A percentile compares a stretch with the other conserved stretches of the same genome.
phyloP scores from a whole-genome alignment of 2,113 vertebrate genomes.

The Stercorarius parasiticus region DNA sequence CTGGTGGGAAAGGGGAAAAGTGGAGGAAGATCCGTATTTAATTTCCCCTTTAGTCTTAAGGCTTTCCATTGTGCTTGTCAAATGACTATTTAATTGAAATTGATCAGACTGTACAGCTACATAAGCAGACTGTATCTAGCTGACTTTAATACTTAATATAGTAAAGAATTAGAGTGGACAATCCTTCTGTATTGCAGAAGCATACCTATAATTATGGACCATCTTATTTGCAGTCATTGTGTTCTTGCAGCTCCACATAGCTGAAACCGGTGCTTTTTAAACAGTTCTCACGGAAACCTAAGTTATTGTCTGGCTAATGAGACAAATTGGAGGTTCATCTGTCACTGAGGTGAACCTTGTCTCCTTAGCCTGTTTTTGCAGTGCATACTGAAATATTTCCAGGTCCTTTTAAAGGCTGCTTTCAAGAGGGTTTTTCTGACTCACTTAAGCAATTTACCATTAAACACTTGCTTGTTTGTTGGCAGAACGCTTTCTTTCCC shows the following conservation, averaged over 20 bases:
- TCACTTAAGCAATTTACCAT: not conserved
- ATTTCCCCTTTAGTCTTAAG: not conserved
- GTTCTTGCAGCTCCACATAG: not conserved
- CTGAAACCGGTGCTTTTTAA: not conserved
- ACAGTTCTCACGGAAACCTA: not conserved
- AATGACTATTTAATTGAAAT: not conserved
- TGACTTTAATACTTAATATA: not conserved
- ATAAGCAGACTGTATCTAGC: not conserved
- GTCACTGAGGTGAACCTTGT: not conserved
- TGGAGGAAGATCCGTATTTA: not conserved
- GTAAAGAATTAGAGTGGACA: not conserved
- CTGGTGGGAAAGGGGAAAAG: not conserved
- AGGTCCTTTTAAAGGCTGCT: not conserved
- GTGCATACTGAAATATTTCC: not conserved
- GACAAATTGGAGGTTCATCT: not conserved
- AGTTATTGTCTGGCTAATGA: not conserved
- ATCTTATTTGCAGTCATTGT: not conserved
- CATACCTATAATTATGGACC: not conserved
- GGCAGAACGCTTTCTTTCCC: not conserved
- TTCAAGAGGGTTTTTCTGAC: not conserved
- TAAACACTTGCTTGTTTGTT: slow-evolving; percentile 7
- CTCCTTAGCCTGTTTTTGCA: not conserved
- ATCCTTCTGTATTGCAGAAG: not conserved
- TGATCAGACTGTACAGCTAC: not conserved
- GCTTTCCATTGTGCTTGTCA: not conserved